These are phyloP conservation scores for Cyclophora punctaria DNA, from an alignment of 2,888 invertebrate genomes.

Conservation along the genomic window DNA sequence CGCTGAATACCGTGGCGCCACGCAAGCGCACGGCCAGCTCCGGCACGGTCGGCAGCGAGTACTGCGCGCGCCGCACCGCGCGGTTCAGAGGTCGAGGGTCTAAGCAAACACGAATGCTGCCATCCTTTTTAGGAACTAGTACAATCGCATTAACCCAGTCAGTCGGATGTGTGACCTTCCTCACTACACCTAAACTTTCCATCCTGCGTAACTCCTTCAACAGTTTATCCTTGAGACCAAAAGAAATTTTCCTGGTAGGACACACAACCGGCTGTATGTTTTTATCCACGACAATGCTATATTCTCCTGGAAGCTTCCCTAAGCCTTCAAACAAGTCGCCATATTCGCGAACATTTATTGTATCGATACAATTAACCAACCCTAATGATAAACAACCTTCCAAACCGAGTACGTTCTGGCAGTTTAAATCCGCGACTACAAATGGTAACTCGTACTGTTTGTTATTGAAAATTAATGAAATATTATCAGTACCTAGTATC, in stretches of 20 bases:
- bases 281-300: conserved; percentile 1
- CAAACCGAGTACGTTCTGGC: neutral
- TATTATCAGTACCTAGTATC: too few species aligned
- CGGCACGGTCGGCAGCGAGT: conserved; percentile 13
- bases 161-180: conserved; percentile 1
- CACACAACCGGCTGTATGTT: neutral
- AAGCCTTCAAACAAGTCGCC: conserved; percentile 2
- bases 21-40: conserved; percentile 8
- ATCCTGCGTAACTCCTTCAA: conserved; percentile 2
- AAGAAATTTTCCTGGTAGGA: conserved; percentile 2
- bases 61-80: conserved; percentile 11
- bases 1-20: neutral
- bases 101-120: conserved; percentile 5
- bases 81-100: conserved; percentile 8
- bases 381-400: neutral
- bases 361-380: neutral
- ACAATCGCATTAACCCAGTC: conserved; percentile 3
- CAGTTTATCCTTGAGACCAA: conserved; percentile 1
- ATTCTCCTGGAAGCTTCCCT: neutral
- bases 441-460: neutral
- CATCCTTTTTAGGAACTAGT: conserved; percentile 4
- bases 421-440: neutral
- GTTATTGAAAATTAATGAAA: too few species aligned
- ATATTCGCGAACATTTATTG: neutral
- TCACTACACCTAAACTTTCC: neutral